Evolutionary conservation across 2,888 invertebrate species (phyloP).

Genomic region (Tachina grossa): DNA sequence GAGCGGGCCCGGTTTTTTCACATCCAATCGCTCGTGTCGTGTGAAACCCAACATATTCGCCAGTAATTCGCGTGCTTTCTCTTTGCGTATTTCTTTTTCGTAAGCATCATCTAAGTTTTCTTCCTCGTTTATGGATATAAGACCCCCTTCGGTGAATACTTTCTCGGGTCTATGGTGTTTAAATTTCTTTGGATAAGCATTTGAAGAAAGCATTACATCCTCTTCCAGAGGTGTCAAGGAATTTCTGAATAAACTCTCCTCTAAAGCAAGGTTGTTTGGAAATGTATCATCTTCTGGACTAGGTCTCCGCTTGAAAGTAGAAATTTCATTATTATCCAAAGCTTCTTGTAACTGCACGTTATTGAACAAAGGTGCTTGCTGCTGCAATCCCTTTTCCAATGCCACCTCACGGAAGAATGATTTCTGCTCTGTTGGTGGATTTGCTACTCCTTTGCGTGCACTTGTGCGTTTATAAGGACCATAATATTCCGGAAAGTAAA

Average conservation of each 20-base stretch:
- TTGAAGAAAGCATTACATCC: constrained; percentile 80
- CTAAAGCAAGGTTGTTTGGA: constrained; percentile 71
- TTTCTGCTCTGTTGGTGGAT: constrained; percentile 15
- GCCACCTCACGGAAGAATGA: constrained; percentile 79
- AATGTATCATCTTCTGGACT: constrained; percentile 69
- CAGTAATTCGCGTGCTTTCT: constrained; percentile 84
- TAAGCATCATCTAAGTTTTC: constrained; percentile 60
- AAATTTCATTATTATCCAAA: constrained; percentile 63
- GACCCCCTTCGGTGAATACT: constrained; percentile 86
- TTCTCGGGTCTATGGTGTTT: constrained; percentile 75
- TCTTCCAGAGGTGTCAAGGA: constrained; percentile 78
- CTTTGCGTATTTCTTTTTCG: constrained; percentile 81
- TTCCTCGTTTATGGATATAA: constrained; percentile 83
- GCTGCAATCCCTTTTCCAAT: constrained; percentile 74
- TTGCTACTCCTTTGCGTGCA: constrained; percentile 51
- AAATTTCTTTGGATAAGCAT: constrained; percentile 75
- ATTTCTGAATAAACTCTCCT: constrained; percentile 76
- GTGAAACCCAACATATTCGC: constrained; percentile 90
- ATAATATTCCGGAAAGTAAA: constrained; percentile 78
- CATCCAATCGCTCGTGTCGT: constrained; percentile 94
- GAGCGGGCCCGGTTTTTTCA: constrained; percentile 96
- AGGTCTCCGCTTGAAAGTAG: constrained; percentile 66
- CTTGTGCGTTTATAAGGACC: constrained; percentile 76
- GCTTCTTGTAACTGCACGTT: constrained; percentile 55
- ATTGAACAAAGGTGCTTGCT: constrained; percentile 50